These are phyloP conservation scores for Eremophila alpestris DNA, from an alignment of 2,797 vertebrate genomes.

Conservation along the genomic window DNA sequence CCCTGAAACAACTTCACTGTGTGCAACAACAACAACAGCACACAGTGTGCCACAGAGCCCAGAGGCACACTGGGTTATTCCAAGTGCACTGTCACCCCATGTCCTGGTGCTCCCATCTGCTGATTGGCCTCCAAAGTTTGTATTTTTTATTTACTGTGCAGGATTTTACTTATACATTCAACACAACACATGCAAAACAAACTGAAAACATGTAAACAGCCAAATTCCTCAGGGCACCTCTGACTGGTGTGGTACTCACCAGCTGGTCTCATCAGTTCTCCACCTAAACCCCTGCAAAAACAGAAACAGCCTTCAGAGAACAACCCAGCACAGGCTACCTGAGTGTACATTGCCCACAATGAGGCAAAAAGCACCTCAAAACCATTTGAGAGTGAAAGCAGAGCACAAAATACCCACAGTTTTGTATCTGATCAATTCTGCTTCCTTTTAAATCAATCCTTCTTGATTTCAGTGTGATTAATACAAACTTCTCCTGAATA, in stretches of 20 bases:
- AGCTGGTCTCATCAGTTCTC: conserved; percentile 92
- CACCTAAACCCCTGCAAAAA: conserved; percentile 88
- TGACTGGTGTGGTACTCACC: conserved; percentile 74
- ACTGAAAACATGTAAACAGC: not conserved
- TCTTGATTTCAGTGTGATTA: not conserved
- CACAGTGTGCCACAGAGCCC: not conserved
- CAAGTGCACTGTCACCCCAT: not conserved
- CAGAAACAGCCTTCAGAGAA: conserved; percentile 25
- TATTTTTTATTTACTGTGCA: not conserved
- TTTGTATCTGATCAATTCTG: not conserved
- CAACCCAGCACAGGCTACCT: not conserved
- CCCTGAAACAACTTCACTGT: not conserved
- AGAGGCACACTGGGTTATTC: not conserved
- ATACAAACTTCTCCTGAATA: not conserved
- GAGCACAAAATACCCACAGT: not conserved
- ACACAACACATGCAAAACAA: not conserved
- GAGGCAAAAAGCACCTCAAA: not conserved
- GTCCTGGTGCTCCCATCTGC: not conserved
- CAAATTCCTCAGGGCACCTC: not conserved
- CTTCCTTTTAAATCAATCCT: not conserved
- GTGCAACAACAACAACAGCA: not conserved
- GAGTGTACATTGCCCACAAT: rapidly evolving
- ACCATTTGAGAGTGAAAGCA: not conserved
- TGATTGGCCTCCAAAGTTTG: not conserved
- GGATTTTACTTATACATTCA: not conserved